phyloP scores from a whole-genome alignment of 2,888 invertebrate genomes.

The Escarpia spicata region DNA sequence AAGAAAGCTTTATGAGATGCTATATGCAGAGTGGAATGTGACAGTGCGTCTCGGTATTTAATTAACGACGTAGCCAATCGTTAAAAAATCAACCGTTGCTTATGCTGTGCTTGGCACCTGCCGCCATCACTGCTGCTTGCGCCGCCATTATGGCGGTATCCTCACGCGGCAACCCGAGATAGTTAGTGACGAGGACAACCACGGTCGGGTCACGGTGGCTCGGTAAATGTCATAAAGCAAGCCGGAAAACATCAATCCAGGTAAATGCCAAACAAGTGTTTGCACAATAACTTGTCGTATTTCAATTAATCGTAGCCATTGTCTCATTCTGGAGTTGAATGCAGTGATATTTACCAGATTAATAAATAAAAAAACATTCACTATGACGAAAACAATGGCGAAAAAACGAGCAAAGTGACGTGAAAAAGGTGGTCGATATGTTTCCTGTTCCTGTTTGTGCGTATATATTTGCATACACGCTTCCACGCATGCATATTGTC shows the following conservation, averaged over 20 bases:
- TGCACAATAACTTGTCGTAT: not conserved
- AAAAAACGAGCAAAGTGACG: not conserved
- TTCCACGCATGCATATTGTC: too few relatives aligned
- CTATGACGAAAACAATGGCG: not conserved
- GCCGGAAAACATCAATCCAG: not conserved
- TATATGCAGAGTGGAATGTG: not conserved
- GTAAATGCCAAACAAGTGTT: not conserved
- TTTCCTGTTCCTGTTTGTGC: too few relatives aligned
- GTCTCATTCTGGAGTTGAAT: not conserved
- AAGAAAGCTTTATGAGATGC: too few relatives aligned
- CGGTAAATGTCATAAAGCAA: not conserved
- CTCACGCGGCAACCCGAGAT: not conserved
- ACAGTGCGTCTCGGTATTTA: not conserved
- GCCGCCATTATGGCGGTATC: not conserved
- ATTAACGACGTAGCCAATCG: not conserved
- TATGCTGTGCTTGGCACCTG: not conserved
- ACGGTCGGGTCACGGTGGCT: not conserved
- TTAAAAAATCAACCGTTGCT: not conserved
- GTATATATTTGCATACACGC: too few relatives aligned
- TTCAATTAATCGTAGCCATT: not conserved
- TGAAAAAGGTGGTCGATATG: too few relatives aligned
- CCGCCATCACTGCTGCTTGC: not conserved
- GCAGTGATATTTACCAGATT: not conserved
- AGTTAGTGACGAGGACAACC: not conserved
- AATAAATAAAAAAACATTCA: not conserved